These are phyloP conservation scores for Gymnosoma rotundatum DNA, from an alignment of 2,888 invertebrate genomes.

Conservation along the genomic window DNA sequence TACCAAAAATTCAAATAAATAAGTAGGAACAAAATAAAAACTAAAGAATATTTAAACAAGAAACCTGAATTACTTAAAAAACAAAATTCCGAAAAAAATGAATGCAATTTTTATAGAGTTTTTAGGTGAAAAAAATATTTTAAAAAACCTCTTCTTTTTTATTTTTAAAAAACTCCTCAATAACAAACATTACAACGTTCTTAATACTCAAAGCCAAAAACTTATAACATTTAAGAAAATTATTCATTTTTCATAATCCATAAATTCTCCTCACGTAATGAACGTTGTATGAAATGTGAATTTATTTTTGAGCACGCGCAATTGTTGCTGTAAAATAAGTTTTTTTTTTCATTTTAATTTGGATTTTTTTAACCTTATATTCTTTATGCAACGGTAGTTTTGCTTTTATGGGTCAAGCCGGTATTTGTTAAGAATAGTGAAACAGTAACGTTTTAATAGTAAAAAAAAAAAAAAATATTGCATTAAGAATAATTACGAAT, in stretches of 20 bases:
- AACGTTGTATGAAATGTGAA: conserved; percentile 58
- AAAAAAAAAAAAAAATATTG: too few relatives aligned
- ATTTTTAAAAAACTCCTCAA: background rate
- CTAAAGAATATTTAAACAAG: too few relatives aligned
- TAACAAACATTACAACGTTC: conserved; percentile 15
- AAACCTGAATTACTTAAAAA: too few relatives aligned
- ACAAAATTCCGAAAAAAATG: too few relatives aligned
- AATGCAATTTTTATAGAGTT: background rate
- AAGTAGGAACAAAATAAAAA: too few relatives aligned
- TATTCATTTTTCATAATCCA: conserved; percentile 8
- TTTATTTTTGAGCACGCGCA: conserved; percentile 66
- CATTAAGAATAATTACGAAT: too few relatives aligned
- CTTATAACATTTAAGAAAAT: background rate
- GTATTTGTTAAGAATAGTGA: too few relatives aligned
- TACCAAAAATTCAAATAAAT: too few relatives aligned
- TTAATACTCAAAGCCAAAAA: conserved; percentile 44
- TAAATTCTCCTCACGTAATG: conserved; percentile 61
- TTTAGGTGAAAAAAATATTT: background rate
- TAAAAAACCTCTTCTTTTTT: background rate
- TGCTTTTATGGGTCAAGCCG: conserved; percentile 40
- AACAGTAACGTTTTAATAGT: too few relatives aligned
- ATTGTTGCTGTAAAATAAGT: conserved; percentile 22
- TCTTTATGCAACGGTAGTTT: conserved; percentile 56
- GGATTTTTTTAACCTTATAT: background rate
- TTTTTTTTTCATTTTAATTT: conserved; percentile 24